These are phyloP conservation scores for Grantiella picta DNA, from an alignment of 2,113 vertebrate genomes.

Conservation along the genomic window DNA sequence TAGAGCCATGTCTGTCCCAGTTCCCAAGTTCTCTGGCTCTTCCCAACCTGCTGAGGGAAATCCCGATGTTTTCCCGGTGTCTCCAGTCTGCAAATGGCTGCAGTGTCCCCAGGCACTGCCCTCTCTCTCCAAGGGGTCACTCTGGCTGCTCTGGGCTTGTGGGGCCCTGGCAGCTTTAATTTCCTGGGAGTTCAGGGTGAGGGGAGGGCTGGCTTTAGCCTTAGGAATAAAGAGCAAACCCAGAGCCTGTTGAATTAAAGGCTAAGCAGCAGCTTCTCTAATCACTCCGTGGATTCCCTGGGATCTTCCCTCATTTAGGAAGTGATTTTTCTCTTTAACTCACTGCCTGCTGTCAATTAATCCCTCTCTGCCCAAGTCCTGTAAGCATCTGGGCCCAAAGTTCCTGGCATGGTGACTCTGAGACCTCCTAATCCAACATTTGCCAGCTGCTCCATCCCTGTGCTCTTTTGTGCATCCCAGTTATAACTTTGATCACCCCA, in stretches of 20 bases:
- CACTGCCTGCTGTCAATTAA: constrained; percentile 49
- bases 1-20: neutral
- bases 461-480: neutral
- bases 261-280: constrained; percentile 50
- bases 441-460: neutral
- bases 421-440: constrained; percentile 26
- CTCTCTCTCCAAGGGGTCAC: rapidly evolving
- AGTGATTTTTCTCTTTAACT: constrained; percentile 52
- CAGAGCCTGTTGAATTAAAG: constrained; percentile 47
- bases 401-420: neutral
- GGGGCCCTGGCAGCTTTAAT: constrained; percentile 21
- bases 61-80: neutral
- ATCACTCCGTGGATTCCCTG: constrained; percentile 35
- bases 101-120: neutral
- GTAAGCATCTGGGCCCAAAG: constrained; percentile 20
- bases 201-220: neutral
- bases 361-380: constrained; percentile 14
- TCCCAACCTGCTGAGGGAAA: neutral
- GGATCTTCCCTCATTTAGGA: constrained; percentile 60
- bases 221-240: constrained; percentile 31
- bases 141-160: neutral
- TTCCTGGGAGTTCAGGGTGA: neutral
- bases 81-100: neutral
- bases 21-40: neutral
- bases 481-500: constrained; percentile 3